These are phyloP conservation scores for Sphyrna mokarran DNA, from an alignment of 2,113 vertebrate genomes.

Conservation along the genomic window DNA sequence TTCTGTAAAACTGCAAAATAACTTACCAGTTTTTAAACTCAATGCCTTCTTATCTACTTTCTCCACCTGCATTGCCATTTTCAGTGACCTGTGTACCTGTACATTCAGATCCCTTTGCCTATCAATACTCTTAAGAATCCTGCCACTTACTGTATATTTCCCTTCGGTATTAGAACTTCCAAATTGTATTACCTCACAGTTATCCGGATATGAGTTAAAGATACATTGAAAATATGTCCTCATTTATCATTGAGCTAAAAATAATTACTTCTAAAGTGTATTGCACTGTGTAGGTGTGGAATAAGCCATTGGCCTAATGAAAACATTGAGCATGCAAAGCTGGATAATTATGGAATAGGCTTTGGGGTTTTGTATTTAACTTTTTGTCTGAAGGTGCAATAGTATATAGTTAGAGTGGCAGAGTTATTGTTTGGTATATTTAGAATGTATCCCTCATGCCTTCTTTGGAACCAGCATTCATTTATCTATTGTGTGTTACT, in stretches of 20 bases:
- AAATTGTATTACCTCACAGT: too few relatives aligned
- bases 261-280: background rate
- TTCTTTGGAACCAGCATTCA: background rate
- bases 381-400: background rate
- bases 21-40: too few relatives aligned
- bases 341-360: background rate
- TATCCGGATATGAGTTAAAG: too few relatives aligned
- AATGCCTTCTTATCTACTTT: too few relatives aligned
- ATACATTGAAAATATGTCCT: background rate
- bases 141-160: too few relatives aligned
- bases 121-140: too few relatives aligned
- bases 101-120: too few relatives aligned
- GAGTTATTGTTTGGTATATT: background rate
- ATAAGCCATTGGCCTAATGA: background rate
- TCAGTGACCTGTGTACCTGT: too few relatives aligned
- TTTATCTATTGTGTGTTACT: background rate
- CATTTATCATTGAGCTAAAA: background rate
- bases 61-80: too few relatives aligned
- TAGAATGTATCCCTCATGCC: background rate
- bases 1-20: too few relatives aligned
- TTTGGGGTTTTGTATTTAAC: background rate
- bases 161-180: too few relatives aligned
- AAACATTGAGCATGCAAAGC: background rate
- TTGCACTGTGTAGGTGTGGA: background rate
- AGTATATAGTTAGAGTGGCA: background rate